Evolutionary conservation across 2,797 vertebrate genomes (phyloP), one percentile per base, ranked within the genome.

Genomic region (Melanotaenia trifasciata): DNA sequence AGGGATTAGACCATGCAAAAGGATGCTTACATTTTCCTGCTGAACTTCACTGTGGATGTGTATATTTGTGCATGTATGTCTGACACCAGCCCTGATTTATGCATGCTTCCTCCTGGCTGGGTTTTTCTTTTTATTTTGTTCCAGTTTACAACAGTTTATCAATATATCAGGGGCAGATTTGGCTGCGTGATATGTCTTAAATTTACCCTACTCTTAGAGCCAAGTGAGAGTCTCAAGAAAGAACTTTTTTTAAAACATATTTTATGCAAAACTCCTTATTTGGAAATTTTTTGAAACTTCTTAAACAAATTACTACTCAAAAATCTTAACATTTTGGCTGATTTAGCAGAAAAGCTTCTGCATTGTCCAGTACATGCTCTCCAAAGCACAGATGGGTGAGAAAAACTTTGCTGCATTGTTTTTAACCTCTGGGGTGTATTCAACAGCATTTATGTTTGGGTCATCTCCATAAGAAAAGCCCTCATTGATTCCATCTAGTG

Each of bases 381-480:
- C 3, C 60, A 66, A 45, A 35, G 13, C 22, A 36, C 1, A 0
- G 28, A 53, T 35, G 33, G 56, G 22, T 43, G 36, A 63, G 69
- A 74, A 47, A 71, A 68, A 67, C 66, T 72, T 72, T 76, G 68
- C 67, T 53, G 72, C 51, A 35, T 84, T 86, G 80, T 88, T 87
- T 77, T 79, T 78, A 67, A 74, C 84, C 76, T 60, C 28, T 61
- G 64, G 89, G 83, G 84, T 84, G 78, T 85, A 79, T 84, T 92
- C 90, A 83, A 78, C 86, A 87, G 51, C 69, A 65, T 80, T 84
- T 81, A 85, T 87, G 84, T 90, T 78, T 66, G 71, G 67, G 67
- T 71, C 85, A 94, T 94, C 88, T 88, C 87, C 92, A 93, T 93
- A 85, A 90, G 88, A 94, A 94, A 92, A 90, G 81, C 82, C 76